Base-by-base conservation (phyloP, 2,113 vertebrate genomes). In the Boulengeromyrus knoepffleri region DNA sequence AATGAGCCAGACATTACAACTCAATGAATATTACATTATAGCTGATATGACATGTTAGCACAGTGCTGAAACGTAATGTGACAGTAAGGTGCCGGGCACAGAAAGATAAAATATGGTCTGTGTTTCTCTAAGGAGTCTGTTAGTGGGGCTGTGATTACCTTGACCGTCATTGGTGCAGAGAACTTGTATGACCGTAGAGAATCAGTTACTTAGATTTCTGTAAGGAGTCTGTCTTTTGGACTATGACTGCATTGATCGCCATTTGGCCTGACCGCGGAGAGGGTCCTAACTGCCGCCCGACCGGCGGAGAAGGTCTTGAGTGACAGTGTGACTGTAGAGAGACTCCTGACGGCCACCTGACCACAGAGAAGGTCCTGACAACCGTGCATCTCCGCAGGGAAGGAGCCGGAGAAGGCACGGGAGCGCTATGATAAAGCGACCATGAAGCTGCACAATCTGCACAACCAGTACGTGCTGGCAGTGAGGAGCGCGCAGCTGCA, bases 351-450 rank as follows among this genome's bases (percentile, higher is more conserved):
- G 66, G 15, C 31, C 21, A 9, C 39, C 36, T 62, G n/a, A 62
- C 24, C 8, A n/a, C 8, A 0, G 58, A 62, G 58, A n/a, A n/a
- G 58, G 24, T 62, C 62, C 62, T 66, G 62, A 70, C 15, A 7
- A 39, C 2, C 1, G 17, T 39, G 2, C 39, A 12, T 56, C 4
- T 80, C 91, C 89, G 8, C 85, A 97, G 97, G 97, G 87, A 98
- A 97, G 92, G 97, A 98, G 92, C 96, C 96, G 0, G 98, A 99
- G 92, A 98, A 98, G 87, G 97, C 98, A 31, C 97, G 97, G 88
- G 99, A 99, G 31, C 97, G 98, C 0, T 99, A 98, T 12, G 98
- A 99, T 95, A 99, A 99, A 95, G 97, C 97, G 0, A 98, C 97
- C 2, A 97, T 97, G 93, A 99, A 99, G 70, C 97, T 99, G 15